phyloP scores from a whole-genome alignment of 2,113 vertebrate genomes.

The Pedionomus torquatus region DNA sequence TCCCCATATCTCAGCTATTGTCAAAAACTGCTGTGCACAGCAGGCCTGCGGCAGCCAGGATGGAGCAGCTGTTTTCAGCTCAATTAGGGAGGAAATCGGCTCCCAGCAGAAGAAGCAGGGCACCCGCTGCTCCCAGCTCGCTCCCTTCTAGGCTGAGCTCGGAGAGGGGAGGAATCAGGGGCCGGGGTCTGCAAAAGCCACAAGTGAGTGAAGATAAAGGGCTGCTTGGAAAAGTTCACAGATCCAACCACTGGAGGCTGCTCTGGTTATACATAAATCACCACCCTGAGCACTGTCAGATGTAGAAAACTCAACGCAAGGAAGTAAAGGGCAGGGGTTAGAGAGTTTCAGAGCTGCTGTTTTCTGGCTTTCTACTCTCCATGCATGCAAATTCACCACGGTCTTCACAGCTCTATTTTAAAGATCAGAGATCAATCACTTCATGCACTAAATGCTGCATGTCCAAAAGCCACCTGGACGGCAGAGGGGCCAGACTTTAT shows the following conservation, averaged over 20 bases:
- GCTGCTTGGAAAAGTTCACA: neutral
- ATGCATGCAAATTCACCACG: neutral
- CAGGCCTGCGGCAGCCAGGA: neutral
- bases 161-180: neutral
- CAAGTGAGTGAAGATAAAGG: neutral
- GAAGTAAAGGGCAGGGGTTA: neutral
- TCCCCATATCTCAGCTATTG: neutral
- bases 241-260: constrained; percentile 56
- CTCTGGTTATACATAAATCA: constrained; percentile 60
- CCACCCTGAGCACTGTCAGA: neutral
- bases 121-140: neutral
- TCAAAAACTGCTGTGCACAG: neutral
- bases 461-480: constrained; percentile 16
- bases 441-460: neutral
- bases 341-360: neutral
- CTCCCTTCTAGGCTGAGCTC: neutral
- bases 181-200: neutral
- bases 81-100: neutral
- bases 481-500: neutral
- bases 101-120: neutral
- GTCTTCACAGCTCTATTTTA: neutral
- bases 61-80: neutral
- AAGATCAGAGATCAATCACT: constrained; percentile 10
- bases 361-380: neutral
- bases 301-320: neutral